Percentiles rank a stretch among this genome's conserved stretches.
Evolutionary conservation across 2,113 vertebrate species (phyloP).

Genomic region (Anhinga rufa): DNA sequence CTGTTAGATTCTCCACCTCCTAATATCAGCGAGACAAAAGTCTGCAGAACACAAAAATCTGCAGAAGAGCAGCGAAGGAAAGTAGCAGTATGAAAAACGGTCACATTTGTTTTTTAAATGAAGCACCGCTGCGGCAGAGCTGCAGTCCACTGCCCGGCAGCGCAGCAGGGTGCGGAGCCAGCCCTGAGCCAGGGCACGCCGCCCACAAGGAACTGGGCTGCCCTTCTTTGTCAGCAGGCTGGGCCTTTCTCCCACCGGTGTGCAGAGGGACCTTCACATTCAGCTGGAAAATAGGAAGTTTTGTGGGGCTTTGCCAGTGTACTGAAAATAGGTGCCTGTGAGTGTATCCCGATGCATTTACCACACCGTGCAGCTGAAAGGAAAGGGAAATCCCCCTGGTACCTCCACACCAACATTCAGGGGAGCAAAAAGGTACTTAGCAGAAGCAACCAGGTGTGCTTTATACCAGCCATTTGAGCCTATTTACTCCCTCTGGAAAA

Average conservation of each 20-base stretch:
- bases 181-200: not conserved
- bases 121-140: not conserved
- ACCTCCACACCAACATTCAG: rapidly evolving
- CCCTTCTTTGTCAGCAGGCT: not conserved
- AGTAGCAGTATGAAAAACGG: not conserved
- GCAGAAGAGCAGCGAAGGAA: not conserved
- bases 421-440: not conserved
- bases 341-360: not conserved
- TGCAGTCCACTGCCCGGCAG: not conserved
- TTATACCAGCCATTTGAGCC: not conserved
- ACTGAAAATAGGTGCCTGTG: not conserved
- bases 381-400: not conserved
- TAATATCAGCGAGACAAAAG: not conserved
- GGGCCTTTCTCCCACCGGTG: not conserved
- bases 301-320: not conserved
- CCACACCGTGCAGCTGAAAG: not conserved
- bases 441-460: not conserved
- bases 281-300: not conserved
- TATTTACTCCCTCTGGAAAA: not conserved
- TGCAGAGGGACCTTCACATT: not conserved
- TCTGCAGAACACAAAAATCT: not conserved
- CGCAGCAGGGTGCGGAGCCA: not conserved
- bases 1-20: not conserved
- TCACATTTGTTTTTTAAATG: not conserved
- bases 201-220: not conserved